Conservation (phyloP, 2,113 vertebrate genomes). For the Saguinus midas region DNA sequence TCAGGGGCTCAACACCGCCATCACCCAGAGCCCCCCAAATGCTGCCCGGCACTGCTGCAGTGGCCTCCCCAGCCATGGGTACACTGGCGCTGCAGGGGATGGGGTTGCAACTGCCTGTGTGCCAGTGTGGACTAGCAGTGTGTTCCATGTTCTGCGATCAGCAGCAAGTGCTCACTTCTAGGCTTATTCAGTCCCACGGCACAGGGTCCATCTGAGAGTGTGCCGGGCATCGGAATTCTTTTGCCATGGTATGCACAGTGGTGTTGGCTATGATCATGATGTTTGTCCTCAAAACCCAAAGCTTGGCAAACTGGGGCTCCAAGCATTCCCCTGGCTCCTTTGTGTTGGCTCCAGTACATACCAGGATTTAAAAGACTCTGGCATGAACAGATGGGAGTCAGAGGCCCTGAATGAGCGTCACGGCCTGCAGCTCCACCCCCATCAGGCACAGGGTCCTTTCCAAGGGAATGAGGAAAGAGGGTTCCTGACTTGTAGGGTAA, state of each 20-base stretch:
- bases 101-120: background rate
- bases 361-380: background rate
- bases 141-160: fast-evolving
- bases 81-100: no score
- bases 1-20: background rate
- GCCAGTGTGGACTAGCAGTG: background rate
- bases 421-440: fast-evolving
- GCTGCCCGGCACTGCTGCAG: no score
- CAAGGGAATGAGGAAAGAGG: background rate
- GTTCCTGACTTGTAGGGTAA: background rate
- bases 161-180: background rate
- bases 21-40: background rate
- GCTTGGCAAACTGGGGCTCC: background rate
- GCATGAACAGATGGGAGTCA: background rate
- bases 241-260: background rate
- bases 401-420: background rate
- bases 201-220: background rate
- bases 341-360: background rate
- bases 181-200: background rate
- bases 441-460: background rate
- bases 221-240: background rate
- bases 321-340: background rate
- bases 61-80: background rate
- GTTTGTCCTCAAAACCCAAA: background rate
- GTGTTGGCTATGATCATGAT: background rate